Evolutionary conservation across 2,113 vertebrate species (phyloP), one percentile per base, ranked within the genome.

Genomic region (Neotoma lepida): DNA sequence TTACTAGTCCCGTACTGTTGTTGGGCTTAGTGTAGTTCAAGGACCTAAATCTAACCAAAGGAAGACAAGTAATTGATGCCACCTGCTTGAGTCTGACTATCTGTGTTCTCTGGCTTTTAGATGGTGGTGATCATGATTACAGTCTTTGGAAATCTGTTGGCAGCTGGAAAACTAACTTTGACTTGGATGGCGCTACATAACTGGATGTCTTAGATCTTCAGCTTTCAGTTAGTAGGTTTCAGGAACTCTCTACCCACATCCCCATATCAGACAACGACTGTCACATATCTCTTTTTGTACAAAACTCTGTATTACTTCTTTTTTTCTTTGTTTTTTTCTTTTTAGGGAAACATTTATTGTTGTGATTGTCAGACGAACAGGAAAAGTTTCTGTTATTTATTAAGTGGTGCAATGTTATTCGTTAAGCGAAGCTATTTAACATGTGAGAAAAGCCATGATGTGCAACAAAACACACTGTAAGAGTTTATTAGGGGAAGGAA

Each of bases 351-450:
- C 4, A 10, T 44, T 64, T 44, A 10, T 66, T 89, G 15, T 51
- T 90, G 30, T 77, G 35, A 73, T 41, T 46, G 71, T 86, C 35
- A 93, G 28, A 14, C 78, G 93, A 58, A 82, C 22, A 81, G 5
- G 26, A 30, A 93, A 89, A 46, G 5, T 66, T 92, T 92, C n/a
- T 64, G n/a, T n/a, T n/a, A n/a, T n/a, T n/a, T n/a, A n/a, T n/a
- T n/a, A n/a, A n/a, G n/a, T n/a, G n/a, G n/a, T n/a, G n/a, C n/a
- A n/a, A n/a, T n/a, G n/a, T n/a, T n/a, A n/a, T n/a, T n/a, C n/a
- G n/a, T n/a, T n/a, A n/a, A n/a, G n/a, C n/a, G n/a, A n/a, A n/a
- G n/a, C n/a, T n/a, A n/a, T n/a, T n/a, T n/a, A n/a, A n/a, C n/a
- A n/a, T n/a, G n/a, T n/a, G n/a, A n/a, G n/a, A n/a, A n/a, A n/a